Percentiles rank a stretch among this genome's conserved stretches.
Conservation (phyloP, 2,797 vertebrate species). For the Cyprinella venusta region DNA sequence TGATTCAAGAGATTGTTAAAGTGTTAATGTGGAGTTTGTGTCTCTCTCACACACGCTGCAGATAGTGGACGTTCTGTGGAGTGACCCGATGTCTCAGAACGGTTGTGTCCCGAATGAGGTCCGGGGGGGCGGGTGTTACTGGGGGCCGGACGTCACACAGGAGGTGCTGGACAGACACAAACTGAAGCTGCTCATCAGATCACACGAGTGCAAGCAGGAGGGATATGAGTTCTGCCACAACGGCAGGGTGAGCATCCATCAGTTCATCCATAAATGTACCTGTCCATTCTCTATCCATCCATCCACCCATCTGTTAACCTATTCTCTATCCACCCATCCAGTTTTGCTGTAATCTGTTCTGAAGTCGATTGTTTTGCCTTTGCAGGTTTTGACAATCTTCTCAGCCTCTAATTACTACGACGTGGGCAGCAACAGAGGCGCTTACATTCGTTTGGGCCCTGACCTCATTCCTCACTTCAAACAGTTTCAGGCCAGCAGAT, state of each 20-base stretch:
- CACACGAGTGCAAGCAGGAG: constrained; percentile 94
- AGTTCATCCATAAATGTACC: neutral
- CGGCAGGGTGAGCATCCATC: constrained; percentile 76
- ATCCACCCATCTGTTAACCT: too few relatives aligned
- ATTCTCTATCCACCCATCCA: neutral
- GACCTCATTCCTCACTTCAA: constrained; percentile 87
- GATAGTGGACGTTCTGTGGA: constrained; percentile 92
- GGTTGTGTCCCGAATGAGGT: constrained; percentile 87
- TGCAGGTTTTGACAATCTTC: constrained; percentile 80
- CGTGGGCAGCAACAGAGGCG: constrained; percentile 93
- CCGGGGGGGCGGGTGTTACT: constrained; percentile 91
- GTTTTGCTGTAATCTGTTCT: neutral
- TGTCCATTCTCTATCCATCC: neutral
- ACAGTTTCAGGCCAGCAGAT: constrained; percentile 89
- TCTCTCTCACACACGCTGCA: constrained; percentile 49
- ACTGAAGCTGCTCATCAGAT: constrained; percentile 90
- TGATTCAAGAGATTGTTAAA: neutral
- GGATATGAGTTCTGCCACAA: constrained; percentile 93
- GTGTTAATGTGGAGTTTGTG: neutral
- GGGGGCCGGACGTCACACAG: constrained; percentile 89
- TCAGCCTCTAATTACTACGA: constrained; percentile 92
- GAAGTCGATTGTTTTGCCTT: constrained; percentile 4
- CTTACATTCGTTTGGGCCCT: constrained; percentile 88
- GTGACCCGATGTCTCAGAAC: constrained; percentile 88
- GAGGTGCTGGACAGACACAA: constrained; percentile 82